Evolutionary conservation across 2,113 vertebrate species (phyloP), one percentile per base, ranked within the genome.

Genomic region (Prunella fulvescens): DNA sequence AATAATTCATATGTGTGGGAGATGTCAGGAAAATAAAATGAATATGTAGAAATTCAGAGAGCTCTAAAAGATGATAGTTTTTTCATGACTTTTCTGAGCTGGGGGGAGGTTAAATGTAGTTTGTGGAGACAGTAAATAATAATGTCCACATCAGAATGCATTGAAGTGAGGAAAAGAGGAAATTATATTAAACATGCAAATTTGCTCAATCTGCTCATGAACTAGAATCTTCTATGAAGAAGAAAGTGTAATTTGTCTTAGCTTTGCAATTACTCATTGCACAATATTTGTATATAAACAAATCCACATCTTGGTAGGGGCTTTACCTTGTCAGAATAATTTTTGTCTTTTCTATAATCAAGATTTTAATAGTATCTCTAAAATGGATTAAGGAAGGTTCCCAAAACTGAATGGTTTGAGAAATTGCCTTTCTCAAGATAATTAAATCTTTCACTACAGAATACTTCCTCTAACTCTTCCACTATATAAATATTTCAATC

Each of bases 401-500:
- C n/a, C n/a, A n/a, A n/a, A n/a, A n/a, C n/a, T n/a, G n/a, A n/a
- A n/a, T n/a, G n/a, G n/a, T n/a, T n/a, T n/a, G n/a, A n/a, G n/a
- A n/a, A n/a, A n/a, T n/a, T n/a, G n/a, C n/a, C 35, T 94, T 95
- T 82, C 73, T 69, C 76, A 58, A 95, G 79, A 72, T 96, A 97
- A 95, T 93, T 88, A 84, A 95, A 96, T 95, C 45, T 85, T 92
- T 96, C 37, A 54, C 45, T 80, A 45, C 58, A 53, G 86, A 95
- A 92, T 91, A 93, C 65, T 94, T 90, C 42, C 78, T 96, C 88
- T 92, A 82, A 87, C 45, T 86, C 58, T 88, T 42, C 40, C 37
- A 54, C 72, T 92, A 47, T n/a, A 85, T 85, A 91, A 93, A 93
- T 93, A 90, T 92, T 97, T 96, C 60, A 95, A 74, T 94, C 66